phyloP scores from a whole-genome alignment of 2,113 vertebrate genomes.

The Cyanoderma ruficeps region DNA sequence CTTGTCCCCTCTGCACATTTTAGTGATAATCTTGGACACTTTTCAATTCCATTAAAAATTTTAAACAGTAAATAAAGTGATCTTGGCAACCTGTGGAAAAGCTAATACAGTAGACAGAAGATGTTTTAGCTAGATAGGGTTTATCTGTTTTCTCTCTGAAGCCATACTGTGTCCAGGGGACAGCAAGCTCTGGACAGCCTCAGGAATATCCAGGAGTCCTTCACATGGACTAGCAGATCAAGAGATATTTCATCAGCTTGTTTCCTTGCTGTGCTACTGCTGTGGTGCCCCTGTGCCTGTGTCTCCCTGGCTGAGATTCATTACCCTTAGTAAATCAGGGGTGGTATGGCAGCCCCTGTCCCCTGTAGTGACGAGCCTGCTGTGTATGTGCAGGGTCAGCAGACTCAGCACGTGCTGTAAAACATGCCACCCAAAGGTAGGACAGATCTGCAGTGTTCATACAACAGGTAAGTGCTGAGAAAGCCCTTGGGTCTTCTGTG shows the following conservation, averaged over 20 bases:
- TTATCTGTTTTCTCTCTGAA: neutral
- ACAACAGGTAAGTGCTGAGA: neutral
- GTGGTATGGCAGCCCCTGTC: accelerated
- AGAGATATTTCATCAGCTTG: neutral
- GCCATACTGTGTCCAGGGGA: neutral
- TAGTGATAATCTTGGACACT: neutral
- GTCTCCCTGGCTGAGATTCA: neutral
- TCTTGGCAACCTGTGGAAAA: neutral
- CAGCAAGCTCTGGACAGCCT: neutral
- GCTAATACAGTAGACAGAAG: neutral
- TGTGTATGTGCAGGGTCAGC: accelerated
- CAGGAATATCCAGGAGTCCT: neutral
- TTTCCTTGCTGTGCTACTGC: neutral
- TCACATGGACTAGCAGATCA: neutral
- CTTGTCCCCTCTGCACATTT: neutral
- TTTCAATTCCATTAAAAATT: conserved; percentile 23
- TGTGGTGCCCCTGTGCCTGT: neutral
- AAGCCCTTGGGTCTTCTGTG: neutral
- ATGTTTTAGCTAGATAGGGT: neutral
- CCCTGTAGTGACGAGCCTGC: accelerated
- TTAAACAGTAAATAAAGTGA: neutral
- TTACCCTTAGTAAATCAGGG: neutral
- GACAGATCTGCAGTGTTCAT: neutral
- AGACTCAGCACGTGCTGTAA: accelerated
- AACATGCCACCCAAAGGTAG: neutral